Evolutionary conservation across 1,140 invertebrate species (phyloP).

Genomic region (Augochlora pura): DNA sequence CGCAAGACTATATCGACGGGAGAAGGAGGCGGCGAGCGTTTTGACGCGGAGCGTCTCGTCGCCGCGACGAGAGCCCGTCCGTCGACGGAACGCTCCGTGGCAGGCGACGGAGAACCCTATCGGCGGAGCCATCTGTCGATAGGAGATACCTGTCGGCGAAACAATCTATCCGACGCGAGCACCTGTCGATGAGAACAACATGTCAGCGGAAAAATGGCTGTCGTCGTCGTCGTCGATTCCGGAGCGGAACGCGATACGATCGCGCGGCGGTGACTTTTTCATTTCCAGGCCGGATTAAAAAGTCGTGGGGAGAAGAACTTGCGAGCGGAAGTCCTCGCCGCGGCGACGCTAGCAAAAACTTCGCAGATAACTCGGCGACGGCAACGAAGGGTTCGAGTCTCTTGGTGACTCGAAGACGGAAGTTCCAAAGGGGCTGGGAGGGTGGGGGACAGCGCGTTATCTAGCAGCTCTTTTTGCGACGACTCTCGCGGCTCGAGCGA

Average conservation of each 20-base stretch:
- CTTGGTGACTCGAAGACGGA: not conserved
- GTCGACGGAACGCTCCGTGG: constrained; percentile 1
- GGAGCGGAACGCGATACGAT: no score
- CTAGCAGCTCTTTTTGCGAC: not conserved
- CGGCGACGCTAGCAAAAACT: not conserved
- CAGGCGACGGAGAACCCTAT: not conserved
- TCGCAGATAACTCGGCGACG: not conserved
- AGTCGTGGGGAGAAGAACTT: constrained; percentile 5
- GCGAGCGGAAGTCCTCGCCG: constrained; percentile 1
- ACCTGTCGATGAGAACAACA: not conserved
- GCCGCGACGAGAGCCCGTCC: not conserved
- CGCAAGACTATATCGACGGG: no score
- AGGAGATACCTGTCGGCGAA: constrained; percentile 30
- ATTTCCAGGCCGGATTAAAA: constrained; percentile 19
- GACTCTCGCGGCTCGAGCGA: no score
- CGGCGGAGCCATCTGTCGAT: constrained; percentile 9
- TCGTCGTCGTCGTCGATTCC: not conserved
- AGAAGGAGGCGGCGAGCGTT: no score
- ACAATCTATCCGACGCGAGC: constrained; percentile 19
- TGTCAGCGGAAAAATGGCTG: not conserved
- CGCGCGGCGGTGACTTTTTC: not conserved
- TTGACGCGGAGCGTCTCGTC: not conserved
- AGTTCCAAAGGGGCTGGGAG: no score
- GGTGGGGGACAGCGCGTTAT: no score
- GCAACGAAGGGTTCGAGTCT: not conserved